Percentiles rank a stretch among this genome's conserved stretches.
phyloP scores from a whole-genome alignment of 1,140 invertebrate genomes.

The Delia radicum region DNA sequence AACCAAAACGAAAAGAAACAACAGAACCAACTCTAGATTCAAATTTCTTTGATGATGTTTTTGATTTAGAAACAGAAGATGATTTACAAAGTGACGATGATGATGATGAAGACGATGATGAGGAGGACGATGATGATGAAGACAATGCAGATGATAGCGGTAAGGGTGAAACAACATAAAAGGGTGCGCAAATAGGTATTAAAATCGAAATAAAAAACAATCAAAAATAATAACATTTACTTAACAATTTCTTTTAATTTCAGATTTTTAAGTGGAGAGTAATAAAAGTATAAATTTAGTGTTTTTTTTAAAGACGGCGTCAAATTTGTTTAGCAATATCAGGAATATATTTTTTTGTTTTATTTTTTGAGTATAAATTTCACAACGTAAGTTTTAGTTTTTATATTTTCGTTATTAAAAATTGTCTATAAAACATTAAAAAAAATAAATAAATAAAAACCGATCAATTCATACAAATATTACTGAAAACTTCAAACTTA shows the following conservation, averaged over 20 bases:
- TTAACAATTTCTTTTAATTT: background rate
- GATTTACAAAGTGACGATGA: constrained; percentile 77
- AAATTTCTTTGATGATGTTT: constrained; percentile 93
- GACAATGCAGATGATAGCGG: constrained; percentile 53
- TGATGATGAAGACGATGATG: constrained; percentile 70
- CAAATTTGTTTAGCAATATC: background rate
- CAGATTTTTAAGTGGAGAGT: background rate
- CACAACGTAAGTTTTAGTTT: background rate
- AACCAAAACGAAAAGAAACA: constrained; percentile 78
- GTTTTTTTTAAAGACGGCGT: background rate
- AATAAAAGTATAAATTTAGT: background rate
- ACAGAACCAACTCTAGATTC: constrained; percentile 77
- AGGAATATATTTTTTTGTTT: background rate
- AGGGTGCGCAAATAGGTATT: background rate
- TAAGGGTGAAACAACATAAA: constrained; percentile 55
- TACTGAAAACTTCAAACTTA: background rate
- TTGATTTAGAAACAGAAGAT: constrained; percentile 74
- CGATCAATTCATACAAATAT: background rate
- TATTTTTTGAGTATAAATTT: background rate
- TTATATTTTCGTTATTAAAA: background rate
- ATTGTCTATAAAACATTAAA: too few species aligned
- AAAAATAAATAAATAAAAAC: too few species aligned
- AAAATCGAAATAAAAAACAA: background rate
- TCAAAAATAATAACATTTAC: background rate
- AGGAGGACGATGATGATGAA: constrained; percentile 57